Evolutionary conservation across 2,797 vertebrate species (phyloP), one percentile per base, ranked within the genome.

Genomic region (Triplophysa bombifrons): DNA sequence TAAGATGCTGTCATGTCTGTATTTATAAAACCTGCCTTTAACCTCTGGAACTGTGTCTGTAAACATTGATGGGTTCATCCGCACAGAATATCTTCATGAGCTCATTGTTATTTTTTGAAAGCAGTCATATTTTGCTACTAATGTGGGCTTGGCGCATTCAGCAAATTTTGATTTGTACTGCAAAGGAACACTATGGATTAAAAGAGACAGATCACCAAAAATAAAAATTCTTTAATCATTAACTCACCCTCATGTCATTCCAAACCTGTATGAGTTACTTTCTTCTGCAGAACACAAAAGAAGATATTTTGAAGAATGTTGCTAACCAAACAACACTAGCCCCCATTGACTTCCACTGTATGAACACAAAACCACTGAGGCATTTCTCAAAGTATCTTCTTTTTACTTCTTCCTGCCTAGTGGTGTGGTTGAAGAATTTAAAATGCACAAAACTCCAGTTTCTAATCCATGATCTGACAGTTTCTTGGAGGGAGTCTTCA

Each of bases 401-500:
- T 46, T 46, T 30, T 30, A 30, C 30, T 13, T 41, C 9, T 64
- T 16, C 14, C 22, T 7, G 58, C 25, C 22, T 63, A 34, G 61
- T 38, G 61, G 50, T 46, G 50, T 30, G 50, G 25, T 34, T 30
- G 30, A 53, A 53, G 48, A 25, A 53, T 38, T 34, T 27, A 71
- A 19, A 25, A 53, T 51, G 20, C 60, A 71, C 46, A 44, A 67
- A 73, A 69, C 20, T 60, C 38, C n/a, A 56, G n/a, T 27, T 41
- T 38, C 77, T 9, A 41, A 64, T 65, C 27, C 30, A 56, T 25
- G 27, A 38, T 20, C 16, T 48, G 64, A 48, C 56, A 69, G 38
- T 76, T 55, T 66, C 5, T 48, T 44, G 72, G 20, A 81, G 63
- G 53, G 46, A 67, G 38, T 73, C 44, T 60, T 44, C 30, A 44